Evolutionary conservation across 2,797 vertebrate genomes (phyloP), one percentile per base, ranked within the genome.

Genomic region (Cacajao melanocephalus): DNA sequence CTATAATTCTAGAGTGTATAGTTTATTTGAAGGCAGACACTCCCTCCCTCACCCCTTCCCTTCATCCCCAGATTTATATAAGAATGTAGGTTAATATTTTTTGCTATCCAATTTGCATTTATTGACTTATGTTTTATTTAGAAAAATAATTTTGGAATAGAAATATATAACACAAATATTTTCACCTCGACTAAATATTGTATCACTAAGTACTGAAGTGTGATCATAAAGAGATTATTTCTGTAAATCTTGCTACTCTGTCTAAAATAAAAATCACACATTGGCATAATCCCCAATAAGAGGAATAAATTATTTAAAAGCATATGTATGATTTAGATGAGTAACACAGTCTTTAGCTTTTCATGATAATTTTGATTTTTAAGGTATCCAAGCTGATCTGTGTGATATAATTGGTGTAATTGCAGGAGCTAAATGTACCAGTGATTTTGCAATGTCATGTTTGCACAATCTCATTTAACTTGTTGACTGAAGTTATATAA

Each of bases 1-100:
- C 84, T 97, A 88, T 98, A 98, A 97, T 98, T 98, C 97, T 98
- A 92, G 98, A 97, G 96, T 97, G 78, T 94, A 83, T 72, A 84
- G 90, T 97, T 95, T 95, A 97, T 97, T 95, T 84, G 90, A 94
- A 97, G 80, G 95, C 94, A 96, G 82, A 82, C 58, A 52, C 50
- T 79, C 50, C 90, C 85, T 52, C 55, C 30, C 36, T 4, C 2
- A 46, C 0, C n/a, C 84, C 36, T 87, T 36, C 58, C 67, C 36
- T 24, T 39, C 39, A 3, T 39, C 24, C 14, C 50, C 50, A 55
- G 15, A 39, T 39, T n/a, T 86, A n/a, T 70, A 33, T 90, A 76
- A 57, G 76, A 91, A 88, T 79, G 86, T n/a, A 88, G 75, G 50
- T 94, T 96, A 78, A 57, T 81, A 70, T 67, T 94, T 83, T 92